Conservation (phyloP, 2,797 vertebrate genomes). For the Leptoclinus maculatus region DNA sequence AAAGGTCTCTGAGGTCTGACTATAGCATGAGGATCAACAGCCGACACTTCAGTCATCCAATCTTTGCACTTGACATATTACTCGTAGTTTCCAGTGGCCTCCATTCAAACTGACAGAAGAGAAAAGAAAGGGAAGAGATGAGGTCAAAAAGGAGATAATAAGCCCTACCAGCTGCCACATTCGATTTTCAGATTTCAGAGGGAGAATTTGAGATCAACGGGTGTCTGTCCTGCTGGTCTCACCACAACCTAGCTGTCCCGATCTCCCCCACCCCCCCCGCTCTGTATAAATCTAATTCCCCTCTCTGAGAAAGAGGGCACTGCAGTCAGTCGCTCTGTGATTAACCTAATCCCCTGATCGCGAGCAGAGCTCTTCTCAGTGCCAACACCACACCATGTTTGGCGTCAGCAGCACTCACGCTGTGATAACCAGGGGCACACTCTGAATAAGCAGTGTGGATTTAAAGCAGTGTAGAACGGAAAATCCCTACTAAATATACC, state of each 20-base stretch:
- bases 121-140: slow-evolving; percentile 1
- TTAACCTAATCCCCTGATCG: slow-evolving; percentile 69
- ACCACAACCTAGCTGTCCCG: background rate
- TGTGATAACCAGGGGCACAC: slow-evolving; percentile 41
- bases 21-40: slow-evolving; percentile 21
- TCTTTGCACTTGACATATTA: slow-evolving; percentile 5
- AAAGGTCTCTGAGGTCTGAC: slow-evolving; percentile 14
- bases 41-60: slow-evolving; percentile 11
- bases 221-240: slow-evolving; percentile 12
- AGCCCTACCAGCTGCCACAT: slow-evolving; percentile 23
- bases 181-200: slow-evolving; percentile 25
- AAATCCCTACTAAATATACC: slow-evolving; percentile 3
- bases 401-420: slow-evolving; percentile 54
- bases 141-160: slow-evolving; percentile 12
- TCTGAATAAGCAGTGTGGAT: slow-evolving; percentile 20
- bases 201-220: slow-evolving; percentile 1
- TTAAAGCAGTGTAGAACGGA: slow-evolving; percentile 8
- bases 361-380: slow-evolving; percentile 42
- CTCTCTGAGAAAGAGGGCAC: slow-evolving; percentile 63
- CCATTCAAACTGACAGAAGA: background rate
- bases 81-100: background rate
- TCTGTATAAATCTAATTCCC: slow-evolving; percentile 52
- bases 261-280: background rate
- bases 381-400: slow-evolving; percentile 42
- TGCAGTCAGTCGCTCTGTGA: slow-evolving; percentile 63